Evolutionary conservation across 2,888 invertebrate genomes (phyloP).

Genomic region (Chymomyza amoena): DNA sequence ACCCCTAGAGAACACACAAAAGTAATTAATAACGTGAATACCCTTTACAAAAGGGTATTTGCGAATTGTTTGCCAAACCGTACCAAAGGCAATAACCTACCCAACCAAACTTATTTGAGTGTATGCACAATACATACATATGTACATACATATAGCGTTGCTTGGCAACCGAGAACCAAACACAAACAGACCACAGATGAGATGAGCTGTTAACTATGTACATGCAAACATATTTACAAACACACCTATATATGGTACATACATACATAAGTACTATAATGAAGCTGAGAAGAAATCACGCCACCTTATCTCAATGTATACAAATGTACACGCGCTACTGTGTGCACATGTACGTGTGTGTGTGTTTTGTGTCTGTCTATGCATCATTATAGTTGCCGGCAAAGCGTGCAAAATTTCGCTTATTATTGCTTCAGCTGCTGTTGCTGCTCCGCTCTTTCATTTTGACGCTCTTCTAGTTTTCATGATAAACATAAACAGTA

Average conservation of each 20-base stretch:
- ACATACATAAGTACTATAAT: conserved; percentile 54
- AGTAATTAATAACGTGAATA: too few relatives aligned
- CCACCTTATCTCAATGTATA: conserved; percentile 72
- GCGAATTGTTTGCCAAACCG: too few relatives aligned
- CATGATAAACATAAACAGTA: conserved; percentile 30
- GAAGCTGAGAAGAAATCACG: conserved; percentile 78
- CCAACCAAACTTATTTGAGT: conserved; percentile 10
- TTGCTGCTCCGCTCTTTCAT: not conserved
- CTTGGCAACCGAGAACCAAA: conserved; percentile 1
- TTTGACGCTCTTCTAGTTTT: not conserved
- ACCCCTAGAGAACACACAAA: too few relatives aligned
- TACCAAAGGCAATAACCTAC: conserved; percentile 14
- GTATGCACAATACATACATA: not conserved
- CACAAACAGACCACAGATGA: conserved; percentile 13
- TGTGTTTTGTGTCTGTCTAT: conserved; percentile 13
- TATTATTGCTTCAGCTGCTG: not conserved
- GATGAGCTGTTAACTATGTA: not conserved
- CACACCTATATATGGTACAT: conserved; percentile 22
- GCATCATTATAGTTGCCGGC: conserved; percentile 23
- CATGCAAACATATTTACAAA: too few relatives aligned
- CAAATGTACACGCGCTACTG: conserved; percentile 52
- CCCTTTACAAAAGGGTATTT: too few relatives aligned
- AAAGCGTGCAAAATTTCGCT: conserved; percentile 27
- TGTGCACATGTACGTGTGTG: conserved; percentile 22
- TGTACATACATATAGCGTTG: not conserved